Conservation (phyloP, 1,140 invertebrate species). For the Palaemon carinicauda region DNA sequence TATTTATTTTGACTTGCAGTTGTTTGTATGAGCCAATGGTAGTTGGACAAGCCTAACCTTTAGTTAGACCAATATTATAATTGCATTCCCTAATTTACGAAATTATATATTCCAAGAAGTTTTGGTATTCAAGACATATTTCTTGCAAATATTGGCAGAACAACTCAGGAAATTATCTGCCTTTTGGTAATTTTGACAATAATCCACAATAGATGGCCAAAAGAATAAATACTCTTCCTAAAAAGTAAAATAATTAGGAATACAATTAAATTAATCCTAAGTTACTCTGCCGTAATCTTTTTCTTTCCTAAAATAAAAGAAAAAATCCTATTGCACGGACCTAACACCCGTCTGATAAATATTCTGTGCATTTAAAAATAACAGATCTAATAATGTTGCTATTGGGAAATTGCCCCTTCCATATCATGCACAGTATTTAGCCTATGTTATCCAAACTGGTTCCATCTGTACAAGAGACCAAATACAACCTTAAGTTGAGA, state of each 20-base stretch:
- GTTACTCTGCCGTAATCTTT: constrained; percentile 46
- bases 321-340: constrained; percentile 52
- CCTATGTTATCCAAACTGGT: constrained; percentile 2
- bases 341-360: constrained; percentile 50
- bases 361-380: constrained; percentile 42
- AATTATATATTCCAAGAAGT: constrained; percentile 29
- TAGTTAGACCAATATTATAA: constrained; percentile 12
- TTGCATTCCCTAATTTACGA: constrained; percentile 37
- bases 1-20: not conserved
- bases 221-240: not conserved
- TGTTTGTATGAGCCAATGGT: constrained; percentile 55
- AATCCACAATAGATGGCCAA: not conserved
- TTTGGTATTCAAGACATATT: constrained; percentile 23
- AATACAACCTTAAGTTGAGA: not conserved
- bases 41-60: constrained; percentile 44
- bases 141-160: constrained; percentile 33
- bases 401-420: constrained; percentile 31
- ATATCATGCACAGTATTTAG: constrained; percentile 28
- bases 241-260: constrained; percentile 20
- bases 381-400: constrained; percentile 1
- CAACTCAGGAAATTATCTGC: constrained; percentile 23
- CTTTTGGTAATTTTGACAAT: not conserved
- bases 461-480: constrained; percentile 23
- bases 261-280: constrained; percentile 47
- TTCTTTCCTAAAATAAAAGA: constrained; percentile 7